phyloP scores from a whole-genome alignment of 2,888 invertebrate genomes.

The Oligia latruncula region DNA sequence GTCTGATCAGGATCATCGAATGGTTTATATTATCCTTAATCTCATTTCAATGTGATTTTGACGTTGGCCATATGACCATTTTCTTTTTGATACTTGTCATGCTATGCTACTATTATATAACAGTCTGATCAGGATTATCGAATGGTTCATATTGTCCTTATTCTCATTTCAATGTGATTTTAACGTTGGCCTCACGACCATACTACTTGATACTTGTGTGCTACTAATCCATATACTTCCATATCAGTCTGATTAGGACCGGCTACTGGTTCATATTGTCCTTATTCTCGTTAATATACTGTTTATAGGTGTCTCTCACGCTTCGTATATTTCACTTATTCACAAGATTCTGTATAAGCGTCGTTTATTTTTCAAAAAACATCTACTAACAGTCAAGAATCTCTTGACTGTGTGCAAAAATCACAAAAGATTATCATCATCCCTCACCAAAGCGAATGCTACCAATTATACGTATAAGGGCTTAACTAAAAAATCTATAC shows the following conservation, averaged over 20 bases:
- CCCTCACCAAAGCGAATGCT: conserved; percentile 78
- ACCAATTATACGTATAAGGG: conserved; percentile 74
- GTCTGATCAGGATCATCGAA: not conserved
- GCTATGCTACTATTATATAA: too few relatives aligned
- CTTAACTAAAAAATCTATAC: conserved; percentile 73
- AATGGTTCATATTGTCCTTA: too few relatives aligned
- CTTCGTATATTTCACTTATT: conserved; percentile 24
- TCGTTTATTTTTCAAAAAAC: conserved; percentile 45
- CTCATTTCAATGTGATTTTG: too few relatives aligned
- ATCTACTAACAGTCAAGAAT: conserved; percentile 62
- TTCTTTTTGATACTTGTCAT: too few relatives aligned
- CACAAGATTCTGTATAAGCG: conserved; percentile 7
- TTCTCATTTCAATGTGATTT: not conserved
- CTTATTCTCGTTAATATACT: not conserved
- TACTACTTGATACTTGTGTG: not conserved
- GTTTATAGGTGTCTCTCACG: not conserved
- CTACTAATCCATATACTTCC: too few relatives aligned
- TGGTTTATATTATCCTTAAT: too few relatives aligned
- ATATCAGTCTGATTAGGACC: too few relatives aligned
- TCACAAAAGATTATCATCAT: conserved; percentile 79
- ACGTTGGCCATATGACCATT: too few relatives aligned
- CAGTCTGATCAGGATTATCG: too few relatives aligned
- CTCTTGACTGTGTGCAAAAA: conserved; percentile 63
- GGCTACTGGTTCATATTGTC: not conserved
- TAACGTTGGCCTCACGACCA: not conserved